Conservation (phyloP, 35 echinoderm and acorn worm genomes). For the Lytechinus variegatus region DNA sequence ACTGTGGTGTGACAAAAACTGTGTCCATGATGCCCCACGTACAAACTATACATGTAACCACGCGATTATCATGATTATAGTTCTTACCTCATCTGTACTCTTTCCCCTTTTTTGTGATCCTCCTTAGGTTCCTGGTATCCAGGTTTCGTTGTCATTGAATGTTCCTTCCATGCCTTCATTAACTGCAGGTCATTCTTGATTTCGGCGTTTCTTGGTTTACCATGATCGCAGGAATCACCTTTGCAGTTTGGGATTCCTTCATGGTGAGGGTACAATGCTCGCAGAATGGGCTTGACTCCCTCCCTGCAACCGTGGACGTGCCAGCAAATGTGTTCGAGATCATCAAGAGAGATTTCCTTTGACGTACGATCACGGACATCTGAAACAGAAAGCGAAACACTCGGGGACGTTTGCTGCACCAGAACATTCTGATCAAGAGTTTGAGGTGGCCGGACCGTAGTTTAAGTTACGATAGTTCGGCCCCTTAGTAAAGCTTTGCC, state of each 20-base stretch:
- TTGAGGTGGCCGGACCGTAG: too few relatives aligned
- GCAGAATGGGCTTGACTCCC: background rate
- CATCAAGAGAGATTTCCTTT: background rate
- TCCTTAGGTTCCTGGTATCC: background rate
- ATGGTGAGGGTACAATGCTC: background rate
- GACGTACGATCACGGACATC: background rate
- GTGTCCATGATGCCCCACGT: too few relatives aligned
- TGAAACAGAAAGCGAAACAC: background rate
- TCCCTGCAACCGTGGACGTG: background rate
- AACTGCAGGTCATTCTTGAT: background rate
- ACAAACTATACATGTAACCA: too few relatives aligned
- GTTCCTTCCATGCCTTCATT: background rate
- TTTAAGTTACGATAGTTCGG: too few relatives aligned
- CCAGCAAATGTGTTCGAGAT: background rate
- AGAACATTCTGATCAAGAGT: too few relatives aligned
- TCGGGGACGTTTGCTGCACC: too few relatives aligned
- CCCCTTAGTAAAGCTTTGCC: too few relatives aligned
- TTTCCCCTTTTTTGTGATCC: too few relatives aligned
- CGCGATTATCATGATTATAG: too few relatives aligned
- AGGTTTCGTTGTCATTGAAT: background rate
- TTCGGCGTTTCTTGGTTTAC: background rate
- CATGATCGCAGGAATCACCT: background rate
- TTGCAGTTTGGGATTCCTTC: background rate
- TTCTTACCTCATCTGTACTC: too few relatives aligned
- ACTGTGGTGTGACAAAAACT: too few relatives aligned